These are phyloP conservation scores for Tromatobia lineatoria DNA, from an alignment of 2,888 invertebrate species.

Conservation along the genomic window DNA sequence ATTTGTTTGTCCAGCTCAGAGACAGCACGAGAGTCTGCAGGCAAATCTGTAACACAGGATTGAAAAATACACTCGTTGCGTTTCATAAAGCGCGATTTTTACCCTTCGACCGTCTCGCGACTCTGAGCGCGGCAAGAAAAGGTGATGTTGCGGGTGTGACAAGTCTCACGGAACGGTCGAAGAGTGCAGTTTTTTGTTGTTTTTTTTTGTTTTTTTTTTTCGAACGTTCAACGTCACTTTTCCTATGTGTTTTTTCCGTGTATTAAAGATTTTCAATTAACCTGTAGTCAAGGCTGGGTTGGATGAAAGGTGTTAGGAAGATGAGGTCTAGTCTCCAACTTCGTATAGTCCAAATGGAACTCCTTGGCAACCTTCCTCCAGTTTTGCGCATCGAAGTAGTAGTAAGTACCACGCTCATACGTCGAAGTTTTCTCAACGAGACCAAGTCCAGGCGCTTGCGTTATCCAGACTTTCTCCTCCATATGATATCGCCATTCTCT, in stretches of 20 bases:
- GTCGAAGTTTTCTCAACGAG: conserved; percentile 97
- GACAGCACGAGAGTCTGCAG: conserved; percentile 84
- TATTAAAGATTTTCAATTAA: conserved; percentile 62
- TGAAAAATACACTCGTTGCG: conserved; percentile 58
- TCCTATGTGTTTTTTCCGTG: background rate
- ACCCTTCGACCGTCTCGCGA: conserved; percentile 19
- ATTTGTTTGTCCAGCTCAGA: conserved; percentile 83
- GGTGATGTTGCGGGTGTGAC: background rate
- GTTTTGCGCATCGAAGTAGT: conserved; percentile 99
- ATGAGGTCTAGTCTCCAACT: conserved; percentile 97
- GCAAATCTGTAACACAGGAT: conserved; percentile 82
- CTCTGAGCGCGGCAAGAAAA: background rate
- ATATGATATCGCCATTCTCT: conserved; percentile 99
- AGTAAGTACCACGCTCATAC: conserved; percentile 99
- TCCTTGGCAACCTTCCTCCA: conserved; percentile 99
- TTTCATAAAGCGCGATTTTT: background rate
- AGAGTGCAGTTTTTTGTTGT: no score
- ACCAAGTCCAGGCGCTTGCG: conserved; percentile 97
- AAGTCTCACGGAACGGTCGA: background rate
- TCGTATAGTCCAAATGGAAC: conserved; percentile 99
- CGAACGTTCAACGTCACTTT: conserved; percentile 14
- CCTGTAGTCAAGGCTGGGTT: conserved; percentile 86
- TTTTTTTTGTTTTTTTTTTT: background rate
- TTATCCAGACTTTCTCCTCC: conserved; percentile 99
- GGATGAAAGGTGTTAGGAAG: conserved; percentile 89